phyloP scores from a whole-genome alignment of 1,140 invertebrate genomes.

The Drosophila nebulosa region DNA sequence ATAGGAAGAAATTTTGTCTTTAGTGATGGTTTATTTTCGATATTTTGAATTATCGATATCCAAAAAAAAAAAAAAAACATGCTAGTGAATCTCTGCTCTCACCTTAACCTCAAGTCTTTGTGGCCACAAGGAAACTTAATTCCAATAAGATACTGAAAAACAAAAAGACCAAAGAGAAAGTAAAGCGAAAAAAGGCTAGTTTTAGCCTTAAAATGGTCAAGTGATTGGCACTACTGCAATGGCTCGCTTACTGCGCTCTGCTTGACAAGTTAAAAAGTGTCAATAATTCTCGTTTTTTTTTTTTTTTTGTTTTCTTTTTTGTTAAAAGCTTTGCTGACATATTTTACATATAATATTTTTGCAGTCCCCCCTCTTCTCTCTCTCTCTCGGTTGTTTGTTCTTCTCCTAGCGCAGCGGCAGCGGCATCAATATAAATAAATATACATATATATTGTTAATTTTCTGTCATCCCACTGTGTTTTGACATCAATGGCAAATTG shows the following conservation, averaged over 20 bases:
- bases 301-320: slow-evolving; percentile 1
- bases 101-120: too few species aligned
- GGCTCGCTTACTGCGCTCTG: background rate
- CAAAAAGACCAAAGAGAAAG: too few species aligned
- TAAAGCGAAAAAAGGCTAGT: background rate
- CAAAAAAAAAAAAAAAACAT: too few species aligned
- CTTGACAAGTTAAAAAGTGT: background rate
- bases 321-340: slow-evolving; percentile 55
- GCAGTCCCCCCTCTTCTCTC: background rate
- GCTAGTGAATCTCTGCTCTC: too few species aligned
- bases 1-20: too few species aligned
- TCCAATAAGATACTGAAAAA: too few species aligned
- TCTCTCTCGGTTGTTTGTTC: slow-evolving; percentile 15
- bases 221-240: background rate
- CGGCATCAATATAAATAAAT: slow-evolving; percentile 19
- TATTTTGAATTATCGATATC: too few species aligned
- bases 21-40: too few species aligned
- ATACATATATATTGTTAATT: slow-evolving; percentile 36
- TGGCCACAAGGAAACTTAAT: too few species aligned
- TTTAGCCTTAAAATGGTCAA: background rate
- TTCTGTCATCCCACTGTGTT: slow-evolving; percentile 41
- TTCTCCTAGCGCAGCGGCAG: background rate
- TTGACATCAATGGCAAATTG: slow-evolving; percentile 26
- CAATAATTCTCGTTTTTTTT: background rate
- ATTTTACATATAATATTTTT: slow-evolving; percentile 26